phyloP scores from a whole-genome alignment of 2,113 vertebrate species.

The Cathartes aura region DNA sequence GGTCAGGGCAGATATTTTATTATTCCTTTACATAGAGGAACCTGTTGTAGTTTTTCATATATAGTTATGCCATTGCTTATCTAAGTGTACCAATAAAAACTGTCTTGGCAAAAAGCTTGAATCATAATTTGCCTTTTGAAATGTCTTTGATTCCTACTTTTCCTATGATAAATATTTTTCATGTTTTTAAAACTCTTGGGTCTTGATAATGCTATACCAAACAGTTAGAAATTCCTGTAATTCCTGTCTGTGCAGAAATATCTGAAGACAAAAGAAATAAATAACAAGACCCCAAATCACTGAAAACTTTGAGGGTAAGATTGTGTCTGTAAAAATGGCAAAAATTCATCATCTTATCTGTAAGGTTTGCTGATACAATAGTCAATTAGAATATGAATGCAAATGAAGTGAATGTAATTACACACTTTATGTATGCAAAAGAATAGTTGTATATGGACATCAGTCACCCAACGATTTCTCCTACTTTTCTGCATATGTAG shows the following conservation, averaged over 20 bases:
- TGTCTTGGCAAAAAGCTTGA: background rate
- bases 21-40: background rate
- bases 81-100: background rate
- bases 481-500: background rate
- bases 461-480: background rate
- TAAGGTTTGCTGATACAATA: background rate
- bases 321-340: background rate
- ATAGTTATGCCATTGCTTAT: background rate
- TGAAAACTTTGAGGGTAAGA: background rate
- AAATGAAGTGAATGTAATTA: background rate
- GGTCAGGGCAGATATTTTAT: background rate
- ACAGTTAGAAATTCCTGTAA: background rate
- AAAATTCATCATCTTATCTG: background rate
- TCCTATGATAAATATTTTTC: background rate
- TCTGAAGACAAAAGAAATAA: background rate
- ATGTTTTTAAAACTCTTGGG: background rate
- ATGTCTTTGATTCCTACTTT: background rate
- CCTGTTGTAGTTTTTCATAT: background rate
- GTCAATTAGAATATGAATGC: background rate
- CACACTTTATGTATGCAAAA: background rate
- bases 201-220: background rate
- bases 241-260: background rate
- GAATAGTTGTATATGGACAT: background rate
- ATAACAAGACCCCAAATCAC: background rate
- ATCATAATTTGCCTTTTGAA: background rate